Percentiles rank a stretch among this genome's conserved stretches.
Evolutionary conservation across 2,797 vertebrate genomes (phyloP).

Genomic region (Allobates femoralis): DNA sequence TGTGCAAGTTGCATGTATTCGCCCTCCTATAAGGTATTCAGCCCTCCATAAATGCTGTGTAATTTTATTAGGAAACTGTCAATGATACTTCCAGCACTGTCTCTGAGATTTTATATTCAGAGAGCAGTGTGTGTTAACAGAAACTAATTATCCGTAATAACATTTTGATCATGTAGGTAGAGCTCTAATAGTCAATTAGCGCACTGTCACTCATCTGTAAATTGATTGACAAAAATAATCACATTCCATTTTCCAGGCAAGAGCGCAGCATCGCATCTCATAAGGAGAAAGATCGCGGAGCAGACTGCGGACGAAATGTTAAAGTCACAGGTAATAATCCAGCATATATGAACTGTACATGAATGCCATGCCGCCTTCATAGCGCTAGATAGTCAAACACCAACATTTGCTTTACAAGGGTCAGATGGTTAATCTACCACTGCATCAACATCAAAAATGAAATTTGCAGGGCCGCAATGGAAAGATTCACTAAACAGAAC

Average conservation of each 20-base stretch:
- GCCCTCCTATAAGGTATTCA: neutral
- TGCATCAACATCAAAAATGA: conserved; percentile 5
- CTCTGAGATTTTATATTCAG: conserved; percentile 23
- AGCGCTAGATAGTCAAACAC: conserved; percentile 11
- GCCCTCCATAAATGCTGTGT: neutral
- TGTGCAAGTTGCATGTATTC: neutral
- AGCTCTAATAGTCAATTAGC: conserved; percentile 55
- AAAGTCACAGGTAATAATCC: neutral
- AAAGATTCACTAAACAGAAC: conserved; percentile 19
- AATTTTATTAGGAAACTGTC: neutral
- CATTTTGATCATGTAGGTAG: conserved; percentile 54
- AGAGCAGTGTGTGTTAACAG: conserved; percentile 25
- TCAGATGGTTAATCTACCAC: conserved; percentile 38
- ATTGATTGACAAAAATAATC: conserved; percentile 53
- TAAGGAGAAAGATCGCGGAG: neutral
- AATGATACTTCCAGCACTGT: neutral
- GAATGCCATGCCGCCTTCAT: neutral
- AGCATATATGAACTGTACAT: neutral
- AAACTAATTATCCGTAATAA: conserved; percentile 52
- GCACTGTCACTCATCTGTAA: conserved; percentile 44
- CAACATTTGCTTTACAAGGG: conserved; percentile 23
- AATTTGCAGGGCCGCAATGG: conserved; percentile 3
- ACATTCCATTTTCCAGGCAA: conserved; percentile 7
- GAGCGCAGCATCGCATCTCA: neutral
- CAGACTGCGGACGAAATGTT: conserved; percentile 4